Percentiles rank a stretch among this genome's conserved stretches.
phyloP scores from a whole-genome alignment of 1,140 invertebrate species.

The Matsumurasca onukii region DNA sequence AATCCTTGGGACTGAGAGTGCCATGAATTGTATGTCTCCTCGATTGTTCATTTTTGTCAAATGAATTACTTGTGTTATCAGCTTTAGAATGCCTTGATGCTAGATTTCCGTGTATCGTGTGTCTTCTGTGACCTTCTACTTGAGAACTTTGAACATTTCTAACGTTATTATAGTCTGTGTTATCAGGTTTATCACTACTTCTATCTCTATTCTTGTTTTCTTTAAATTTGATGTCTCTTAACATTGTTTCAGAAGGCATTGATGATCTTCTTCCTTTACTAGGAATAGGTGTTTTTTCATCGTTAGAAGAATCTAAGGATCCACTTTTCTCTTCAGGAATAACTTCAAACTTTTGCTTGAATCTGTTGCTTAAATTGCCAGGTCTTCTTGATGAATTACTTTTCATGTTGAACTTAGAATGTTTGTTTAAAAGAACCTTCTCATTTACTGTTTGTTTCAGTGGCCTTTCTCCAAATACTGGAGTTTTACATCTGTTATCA shows the following conservation, averaged over 20 bases:
- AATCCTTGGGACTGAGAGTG: background rate
- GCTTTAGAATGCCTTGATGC: slow-evolving; percentile 13
- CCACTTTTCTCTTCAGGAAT: slow-evolving; percentile 41
- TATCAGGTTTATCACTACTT: slow-evolving; percentile 21
- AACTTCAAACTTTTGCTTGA: slow-evolving; percentile 39
- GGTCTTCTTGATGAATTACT: slow-evolving; percentile 1
- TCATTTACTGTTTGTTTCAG: slow-evolving; percentile 5
- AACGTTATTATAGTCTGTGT: background rate
- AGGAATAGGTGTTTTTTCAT: slow-evolving; percentile 17
- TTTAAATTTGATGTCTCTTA: slow-evolving; percentile 15
- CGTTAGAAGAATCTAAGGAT: slow-evolving; percentile 33
- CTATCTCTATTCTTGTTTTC: slow-evolving; percentile 25
- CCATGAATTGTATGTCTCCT: slow-evolving; percentile 32
- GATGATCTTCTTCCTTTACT: slow-evolving; percentile 11
- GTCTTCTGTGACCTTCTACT: background rate
- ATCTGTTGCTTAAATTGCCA: slow-evolving; percentile 27
- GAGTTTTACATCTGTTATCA: slow-evolving; percentile 12
- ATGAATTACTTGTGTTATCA: background rate
- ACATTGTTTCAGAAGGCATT: slow-evolving; percentile 26
- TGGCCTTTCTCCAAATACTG: slow-evolving; percentile 16
- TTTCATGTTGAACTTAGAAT: slow-evolving; percentile 11
- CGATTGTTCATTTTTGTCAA: slow-evolving; percentile 26
- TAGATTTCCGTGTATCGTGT: slow-evolving; percentile 30
- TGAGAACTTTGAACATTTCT: background rate
- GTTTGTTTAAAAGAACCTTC: slow-evolving; percentile 9